These are phyloP conservation scores for Melanotaenia pygmaea DNA, from an alignment of 2,797 vertebrate genomes.

Conservation along the genomic window DNA sequence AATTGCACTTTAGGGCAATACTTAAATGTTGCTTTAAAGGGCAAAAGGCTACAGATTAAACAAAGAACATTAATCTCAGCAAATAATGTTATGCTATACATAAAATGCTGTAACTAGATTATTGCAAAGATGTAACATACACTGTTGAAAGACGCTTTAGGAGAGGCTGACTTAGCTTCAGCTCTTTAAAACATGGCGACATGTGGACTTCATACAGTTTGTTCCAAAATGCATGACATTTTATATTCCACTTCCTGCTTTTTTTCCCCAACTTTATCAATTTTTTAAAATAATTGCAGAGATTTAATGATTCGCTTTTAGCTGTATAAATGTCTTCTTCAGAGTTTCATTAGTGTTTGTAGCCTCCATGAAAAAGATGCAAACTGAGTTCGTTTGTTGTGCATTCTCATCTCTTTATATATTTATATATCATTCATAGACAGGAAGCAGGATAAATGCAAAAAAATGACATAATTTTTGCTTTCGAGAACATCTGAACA, in stretches of 20 bases:
- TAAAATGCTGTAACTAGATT: slow-evolving; percentile 27
- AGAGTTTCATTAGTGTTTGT: not conserved
- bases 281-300: not conserved
- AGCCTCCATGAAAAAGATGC: not conserved
- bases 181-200: not conserved
- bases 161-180: not conserved
- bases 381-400: not conserved
- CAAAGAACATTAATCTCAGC: slow-evolving; percentile 26
- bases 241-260: not conserved
- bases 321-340: not conserved
- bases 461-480: slow-evolving; percentile 34
- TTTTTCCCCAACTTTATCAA: not conserved
- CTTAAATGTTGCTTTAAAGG: slow-evolving; percentile 29
- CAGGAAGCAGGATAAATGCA: slow-evolving; percentile 1
- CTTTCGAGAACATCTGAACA: slow-evolving; percentile 56
- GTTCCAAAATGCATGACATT: not conserved
- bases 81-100: slow-evolving; percentile 53
- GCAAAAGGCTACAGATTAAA: slow-evolving; percentile 50
- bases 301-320: not conserved
- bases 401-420: slow-evolving; percentile 21
- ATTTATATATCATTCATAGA: slow-evolving; percentile 2
- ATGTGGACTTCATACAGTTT: not conserved
- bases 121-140: slow-evolving; percentile 25
- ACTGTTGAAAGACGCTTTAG: not conserved
- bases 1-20: slow-evolving; percentile 15